Evolutionary conservation across 2,888 invertebrate species (phyloP).

Genomic region (Himalopsyche japonica): DNA sequence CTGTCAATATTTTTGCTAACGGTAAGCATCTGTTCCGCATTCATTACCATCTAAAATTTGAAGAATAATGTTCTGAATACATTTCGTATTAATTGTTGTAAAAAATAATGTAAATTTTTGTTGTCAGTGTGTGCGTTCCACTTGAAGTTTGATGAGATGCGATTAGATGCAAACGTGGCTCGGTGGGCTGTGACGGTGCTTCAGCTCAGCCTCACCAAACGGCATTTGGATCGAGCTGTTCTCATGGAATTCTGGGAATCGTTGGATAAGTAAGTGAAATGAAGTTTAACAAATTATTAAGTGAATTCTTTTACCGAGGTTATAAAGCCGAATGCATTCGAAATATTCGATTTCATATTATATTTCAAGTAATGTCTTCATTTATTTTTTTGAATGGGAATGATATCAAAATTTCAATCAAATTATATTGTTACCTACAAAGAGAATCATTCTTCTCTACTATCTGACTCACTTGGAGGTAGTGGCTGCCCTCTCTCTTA

Average conservation of each 20-base stretch:
- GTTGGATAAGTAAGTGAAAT: slow-evolving; percentile 77
- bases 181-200: slow-evolving; percentile 97
- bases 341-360: no score
- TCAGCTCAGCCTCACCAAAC: slow-evolving; percentile 86
- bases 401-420: no score
- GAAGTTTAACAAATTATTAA: background rate
- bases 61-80: background rate
- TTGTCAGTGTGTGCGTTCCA: slow-evolving; percentile 93
- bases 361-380: no score
- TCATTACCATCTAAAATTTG: background rate
- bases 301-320: no score
- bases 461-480: no score
- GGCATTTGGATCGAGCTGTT: slow-evolving; percentile 95
- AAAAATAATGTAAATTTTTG: slow-evolving; percentile 13
- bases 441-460: no score
- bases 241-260: slow-evolving; percentile 97
- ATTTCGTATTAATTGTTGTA: background rate
- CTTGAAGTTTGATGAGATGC: slow-evolving; percentile 94
- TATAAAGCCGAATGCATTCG: no score
- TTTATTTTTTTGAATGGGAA: no score
- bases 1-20: slow-evolving; percentile 96
- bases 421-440: no score
- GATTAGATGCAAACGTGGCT: slow-evolving; percentile 90
- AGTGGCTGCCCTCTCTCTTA: no score
- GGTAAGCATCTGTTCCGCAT: slow-evolving; percentile 61